Base-by-base conservation (phyloP, 2,113 vertebrate species). In the Brienomyrus longianalis region DNA sequence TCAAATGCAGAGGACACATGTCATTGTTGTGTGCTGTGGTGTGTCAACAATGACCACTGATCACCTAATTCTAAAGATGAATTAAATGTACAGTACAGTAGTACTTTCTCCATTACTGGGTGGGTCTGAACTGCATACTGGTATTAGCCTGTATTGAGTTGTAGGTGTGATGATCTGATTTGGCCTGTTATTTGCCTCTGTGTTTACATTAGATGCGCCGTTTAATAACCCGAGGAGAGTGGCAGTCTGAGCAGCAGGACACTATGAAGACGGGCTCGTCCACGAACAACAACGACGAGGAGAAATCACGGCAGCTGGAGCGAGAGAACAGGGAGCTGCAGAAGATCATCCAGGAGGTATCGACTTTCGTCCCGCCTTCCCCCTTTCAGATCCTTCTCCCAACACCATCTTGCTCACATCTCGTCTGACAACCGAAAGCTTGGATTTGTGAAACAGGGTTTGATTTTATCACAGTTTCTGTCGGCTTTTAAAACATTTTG, bases 211-310 rank as follows among this genome's bases (percentile, higher is more conserved):
- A 99, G 98, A 99, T 99, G 97, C 96, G 98, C 11, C 95, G 98
- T 1, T 95, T 99, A 47, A 98, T 99, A 93, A 99, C 98, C 8
- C 96, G 98, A 0, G 98, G 98, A 0, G 98, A 99, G 91, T 99
- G 98, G 98, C 98, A 99, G 95, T 98, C 98, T 0, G 98, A 99
- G 94, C 97, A 98, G 15, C 98, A 99, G 95, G 98, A 99, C 95
- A 99, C 98, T 3, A 97, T 98, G 96, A 98, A 98, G 93, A 99
- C 98, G 0, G 98, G 98, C 0, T 98, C 98, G 0, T 98, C 98
- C 85, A 98, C 98, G 91, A 99, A 98, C 95, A 99, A 99, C 95
- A 98, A 99, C 0, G 98, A 99, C 66, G 98, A 99, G 92, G 98
- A 99, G 93, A 99, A 99, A 13, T 98, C 97, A 23, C 94, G 98